These are phyloP conservation scores for Melanostigma gelatinosum DNA, from an alignment of 2,113 vertebrate genomes.

Conservation along the genomic window DNA sequence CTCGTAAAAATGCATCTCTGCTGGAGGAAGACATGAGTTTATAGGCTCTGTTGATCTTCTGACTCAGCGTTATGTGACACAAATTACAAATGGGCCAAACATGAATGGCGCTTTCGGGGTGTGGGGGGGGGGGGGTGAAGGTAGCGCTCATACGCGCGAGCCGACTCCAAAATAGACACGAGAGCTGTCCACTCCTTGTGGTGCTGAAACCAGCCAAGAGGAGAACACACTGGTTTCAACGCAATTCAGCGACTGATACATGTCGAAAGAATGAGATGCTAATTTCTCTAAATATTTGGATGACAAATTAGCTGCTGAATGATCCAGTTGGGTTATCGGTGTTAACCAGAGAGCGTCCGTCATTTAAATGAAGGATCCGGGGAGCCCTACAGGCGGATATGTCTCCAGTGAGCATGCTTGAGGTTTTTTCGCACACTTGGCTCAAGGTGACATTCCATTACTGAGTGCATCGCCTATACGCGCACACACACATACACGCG, in stretches of 20 bases:
- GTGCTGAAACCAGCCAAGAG: conserved; percentile 66
- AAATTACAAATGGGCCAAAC: conserved; percentile 56
- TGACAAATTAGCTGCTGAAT: conserved; percentile 32
- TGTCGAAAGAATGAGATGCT: neutral
- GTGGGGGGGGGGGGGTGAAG: neutral
- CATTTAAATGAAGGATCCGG: conserved; percentile 55
- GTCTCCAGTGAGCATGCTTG: conserved; percentile 77
- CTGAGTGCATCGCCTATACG: conserved; percentile 59
- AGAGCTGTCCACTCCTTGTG: conserved; percentile 71
- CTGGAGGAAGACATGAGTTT: conserved; percentile 28
- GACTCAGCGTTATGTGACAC: conserved; percentile 50
- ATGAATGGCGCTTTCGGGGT: conserved; percentile 25
- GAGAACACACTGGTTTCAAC: conserved; percentile 22
- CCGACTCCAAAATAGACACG: conserved; percentile 30
- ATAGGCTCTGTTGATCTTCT: conserved; percentile 27
- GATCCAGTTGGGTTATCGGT: conserved; percentile 26
- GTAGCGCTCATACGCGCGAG: conserved; percentile 24
- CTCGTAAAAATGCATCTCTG: conserved; percentile 29
- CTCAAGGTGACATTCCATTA: conserved; percentile 85
- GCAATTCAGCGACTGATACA: conserved; percentile 8
- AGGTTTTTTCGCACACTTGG: conserved; percentile 78
- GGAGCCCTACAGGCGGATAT: conserved; percentile 53
- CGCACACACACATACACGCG: conserved; percentile 1
- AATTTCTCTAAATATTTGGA: conserved; percentile 28
- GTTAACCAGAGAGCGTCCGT: conserved; percentile 41